Percentiles rank a stretch among this genome's conserved stretches.
These are phyloP conservation scores for Belgica antarctica DNA, from an alignment of 2,888 invertebrate species.

Conservation along the genomic window DNA sequence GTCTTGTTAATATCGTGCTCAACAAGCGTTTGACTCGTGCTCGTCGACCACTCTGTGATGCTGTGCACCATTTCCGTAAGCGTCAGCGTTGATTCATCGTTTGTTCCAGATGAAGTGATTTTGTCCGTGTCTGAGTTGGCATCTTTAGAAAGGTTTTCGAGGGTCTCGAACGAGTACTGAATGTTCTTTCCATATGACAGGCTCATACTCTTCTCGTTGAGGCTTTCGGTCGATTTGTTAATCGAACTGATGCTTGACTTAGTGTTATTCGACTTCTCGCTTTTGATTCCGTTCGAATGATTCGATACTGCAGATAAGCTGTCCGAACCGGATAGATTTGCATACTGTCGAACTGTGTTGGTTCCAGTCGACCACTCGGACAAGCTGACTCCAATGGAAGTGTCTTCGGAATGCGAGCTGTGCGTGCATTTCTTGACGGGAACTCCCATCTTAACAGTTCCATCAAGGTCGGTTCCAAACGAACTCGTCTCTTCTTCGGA, in stretches of 20 bases:
- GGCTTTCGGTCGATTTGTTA: conserved; percentile 60
- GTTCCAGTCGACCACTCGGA: conserved; percentile 85
- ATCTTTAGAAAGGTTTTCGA: conserved; percentile 54
- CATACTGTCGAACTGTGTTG: conserved; percentile 78
- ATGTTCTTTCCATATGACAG: conserved; percentile 51
- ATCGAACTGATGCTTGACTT: conserved; percentile 61
- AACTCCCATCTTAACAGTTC: conserved; percentile 75
- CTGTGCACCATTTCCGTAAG: conserved; percentile 72
- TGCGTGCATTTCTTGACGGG: conserved; percentile 80
- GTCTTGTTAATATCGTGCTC: conserved; percentile 55
- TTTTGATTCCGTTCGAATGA: conserved; percentile 60
- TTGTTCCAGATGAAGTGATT: conserved; percentile 61
- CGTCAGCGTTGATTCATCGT: conserved; percentile 73
- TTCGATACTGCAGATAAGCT: conserved; percentile 60
- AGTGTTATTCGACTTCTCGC: conserved; percentile 62
- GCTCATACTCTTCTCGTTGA: conserved; percentile 54
- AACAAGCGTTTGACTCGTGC: conserved; percentile 72
- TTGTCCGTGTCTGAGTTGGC: conserved; percentile 61
- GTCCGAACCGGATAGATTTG: conserved; percentile 69
- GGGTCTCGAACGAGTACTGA: conserved; percentile 52
- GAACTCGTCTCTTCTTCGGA: conserved; percentile 74
- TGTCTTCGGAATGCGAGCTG: conserved; percentile 81
- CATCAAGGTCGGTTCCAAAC: conserved; percentile 74
- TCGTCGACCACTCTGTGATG: conserved; percentile 80
- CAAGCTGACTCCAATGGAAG: conserved; percentile 75